Percentiles rank a stretch among this genome's conserved stretches.
phyloP scores from a whole-genome alignment of 2,113 vertebrate genomes.

The Nannospalax galili region DNA sequence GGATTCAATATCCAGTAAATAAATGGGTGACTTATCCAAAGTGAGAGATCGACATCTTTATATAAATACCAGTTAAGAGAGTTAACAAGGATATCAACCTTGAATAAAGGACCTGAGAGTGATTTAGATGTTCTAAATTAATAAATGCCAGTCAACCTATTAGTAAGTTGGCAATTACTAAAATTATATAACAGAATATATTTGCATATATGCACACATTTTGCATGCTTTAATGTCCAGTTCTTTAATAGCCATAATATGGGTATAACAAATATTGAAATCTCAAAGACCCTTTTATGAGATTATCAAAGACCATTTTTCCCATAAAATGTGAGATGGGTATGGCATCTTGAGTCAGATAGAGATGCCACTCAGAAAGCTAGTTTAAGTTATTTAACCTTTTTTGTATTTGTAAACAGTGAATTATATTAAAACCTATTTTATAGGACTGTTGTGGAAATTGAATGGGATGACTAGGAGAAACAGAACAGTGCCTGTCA shows the following conservation, averaged over 20 bases:
- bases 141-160: not conserved
- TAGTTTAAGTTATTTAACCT: not conserved
- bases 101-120: not conserved
- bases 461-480: not conserved
- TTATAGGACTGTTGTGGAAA: not conserved
- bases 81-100: not conserved
- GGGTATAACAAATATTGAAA: no score
- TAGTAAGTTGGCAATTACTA: not conserved
- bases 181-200: not conserved
- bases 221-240: not conserved
- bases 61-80: conserved; percentile 9
- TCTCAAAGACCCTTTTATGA: no score
- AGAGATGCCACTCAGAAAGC: not conserved
- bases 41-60: not conserved
- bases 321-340: not conserved
- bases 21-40: not conserved
- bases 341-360: not conserved
- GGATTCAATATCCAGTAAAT: not conserved
- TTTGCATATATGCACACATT: not conserved
- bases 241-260: not conserved
- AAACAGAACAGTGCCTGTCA: not conserved
- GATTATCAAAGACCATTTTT: conserved; percentile 36
- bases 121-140: conserved; percentile 26
- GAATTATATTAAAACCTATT: not conserved
- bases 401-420: conserved; percentile 4